A percentile compares a stretch with the other conserved stretches of the same genome.
Evolutionary conservation across 2,113 vertebrate species (phyloP).

Genomic region (Nothocercus nigrocapillus): DNA sequence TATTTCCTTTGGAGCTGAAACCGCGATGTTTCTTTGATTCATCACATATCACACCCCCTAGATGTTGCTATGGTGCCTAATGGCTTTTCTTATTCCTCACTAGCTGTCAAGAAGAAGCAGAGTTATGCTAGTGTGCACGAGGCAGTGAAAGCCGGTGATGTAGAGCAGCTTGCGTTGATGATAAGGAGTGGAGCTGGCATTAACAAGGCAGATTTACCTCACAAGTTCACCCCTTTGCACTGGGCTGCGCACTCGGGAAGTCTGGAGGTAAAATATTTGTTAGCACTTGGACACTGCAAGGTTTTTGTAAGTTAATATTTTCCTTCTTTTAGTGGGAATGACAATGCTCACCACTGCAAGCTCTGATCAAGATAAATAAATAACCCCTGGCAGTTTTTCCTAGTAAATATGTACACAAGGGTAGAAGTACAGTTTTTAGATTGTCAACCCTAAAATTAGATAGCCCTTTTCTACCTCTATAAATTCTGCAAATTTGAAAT

Average conservation of each 20-base stretch:
- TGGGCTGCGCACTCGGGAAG: slow-evolving; percentile 85
- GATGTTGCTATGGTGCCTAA: neutral
- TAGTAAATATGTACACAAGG: neutral
- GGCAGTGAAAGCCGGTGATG: slow-evolving; percentile 77
- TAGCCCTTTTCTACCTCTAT: neutral
- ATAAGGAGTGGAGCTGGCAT: slow-evolving; percentile 70
- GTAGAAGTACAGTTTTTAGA: neutral
- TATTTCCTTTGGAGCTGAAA: neutral
- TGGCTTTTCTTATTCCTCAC: slow-evolving; percentile 17
- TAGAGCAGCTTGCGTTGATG: slow-evolving; percentile 74
- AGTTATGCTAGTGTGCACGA: slow-evolving; percentile 70
- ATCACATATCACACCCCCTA: neutral
- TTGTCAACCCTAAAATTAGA: neutral
- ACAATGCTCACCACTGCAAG: neutral
- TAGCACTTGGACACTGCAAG: neutral
- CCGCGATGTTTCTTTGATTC: neutral
- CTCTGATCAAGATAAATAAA: neutral
- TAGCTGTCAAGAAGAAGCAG: slow-evolving; percentile 66
- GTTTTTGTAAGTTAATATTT: neutral
- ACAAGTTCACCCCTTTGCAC: slow-evolving; percentile 82
- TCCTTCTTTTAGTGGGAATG: neutral
- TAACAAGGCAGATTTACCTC: slow-evolving; percentile 77
- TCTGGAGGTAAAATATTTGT: slow-evolving; percentile 78
- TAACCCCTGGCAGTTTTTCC: neutral
- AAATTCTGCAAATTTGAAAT: slow-evolving; percentile 17